A percentile compares a stretch with the other conserved stretches of the same genome.
phyloP scores from a whole-genome alignment of 2,113 vertebrate species.

The Turdus rufiventris region DNA sequence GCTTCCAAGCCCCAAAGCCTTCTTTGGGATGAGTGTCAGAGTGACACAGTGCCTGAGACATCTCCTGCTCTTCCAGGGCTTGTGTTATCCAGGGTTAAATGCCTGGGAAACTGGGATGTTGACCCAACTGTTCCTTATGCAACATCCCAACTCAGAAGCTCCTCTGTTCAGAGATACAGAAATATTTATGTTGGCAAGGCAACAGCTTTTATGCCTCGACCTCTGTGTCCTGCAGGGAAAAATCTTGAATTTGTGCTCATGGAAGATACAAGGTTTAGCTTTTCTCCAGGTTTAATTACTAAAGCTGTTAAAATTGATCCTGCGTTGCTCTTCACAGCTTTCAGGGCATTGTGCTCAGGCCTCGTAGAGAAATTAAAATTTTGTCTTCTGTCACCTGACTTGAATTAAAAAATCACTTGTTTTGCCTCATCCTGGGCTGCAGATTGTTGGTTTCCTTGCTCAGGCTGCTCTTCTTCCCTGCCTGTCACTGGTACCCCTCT shows the following conservation, averaged over 20 bases:
- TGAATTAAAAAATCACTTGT: background rate
- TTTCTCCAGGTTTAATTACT: background rate
- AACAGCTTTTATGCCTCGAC: background rate
- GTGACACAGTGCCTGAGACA: background rate
- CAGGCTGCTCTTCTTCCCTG: background rate
- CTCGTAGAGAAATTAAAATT: background rate
- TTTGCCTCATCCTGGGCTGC: rapidly evolving
- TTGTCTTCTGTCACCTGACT: background rate
- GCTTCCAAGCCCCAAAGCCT: background rate
- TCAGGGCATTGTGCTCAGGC: background rate
- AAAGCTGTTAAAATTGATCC: background rate
- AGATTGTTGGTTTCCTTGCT: background rate
- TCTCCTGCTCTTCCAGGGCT: background rate
- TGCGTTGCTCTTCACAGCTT: background rate
- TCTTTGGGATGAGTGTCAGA: background rate
- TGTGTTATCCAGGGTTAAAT: background rate
- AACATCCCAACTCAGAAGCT: background rate
- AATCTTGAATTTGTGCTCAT: background rate
- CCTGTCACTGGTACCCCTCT: background rate
- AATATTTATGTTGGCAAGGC: slow-evolving; percentile 59
- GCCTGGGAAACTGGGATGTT: slow-evolving; percentile 1
- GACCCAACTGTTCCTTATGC: background rate
- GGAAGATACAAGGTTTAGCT: background rate
- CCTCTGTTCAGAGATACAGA: background rate
- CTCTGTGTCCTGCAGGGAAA: background rate